These are phyloP conservation scores for Pagetopsis macropterus DNA, from an alignment of 2,797 vertebrate genomes.

Conservation along the genomic window DNA sequence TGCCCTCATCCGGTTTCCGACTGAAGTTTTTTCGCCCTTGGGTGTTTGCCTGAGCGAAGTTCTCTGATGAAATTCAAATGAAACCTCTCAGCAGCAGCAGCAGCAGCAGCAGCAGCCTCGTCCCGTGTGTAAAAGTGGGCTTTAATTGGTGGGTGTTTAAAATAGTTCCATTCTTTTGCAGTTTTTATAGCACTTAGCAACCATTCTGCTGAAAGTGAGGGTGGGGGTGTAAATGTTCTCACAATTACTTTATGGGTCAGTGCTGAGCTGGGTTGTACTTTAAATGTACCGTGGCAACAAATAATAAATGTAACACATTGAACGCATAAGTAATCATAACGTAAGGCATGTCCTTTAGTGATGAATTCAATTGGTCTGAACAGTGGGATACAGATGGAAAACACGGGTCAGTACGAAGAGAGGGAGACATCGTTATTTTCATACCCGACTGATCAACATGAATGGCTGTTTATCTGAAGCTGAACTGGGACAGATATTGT, in stretches of 20 bases:
- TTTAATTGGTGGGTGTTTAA: slow-evolving; percentile 37
- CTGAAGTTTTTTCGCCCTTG: not conserved
- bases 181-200: slow-evolving; percentile 12
- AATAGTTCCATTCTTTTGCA: slow-evolving; percentile 20
- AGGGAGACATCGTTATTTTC: slow-evolving; percentile 81
- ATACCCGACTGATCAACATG: slow-evolving; percentile 73
- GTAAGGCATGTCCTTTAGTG: not conserved
- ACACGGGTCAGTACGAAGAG: slow-evolving; percentile 29
- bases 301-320: not conserved
- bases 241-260: slow-evolving; percentile 12
- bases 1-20: not conserved
- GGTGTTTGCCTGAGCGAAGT: slow-evolving; percentile 47
- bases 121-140: slow-evolving; percentile 16
- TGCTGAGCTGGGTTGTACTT: not conserved
- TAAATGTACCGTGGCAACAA: not conserved
- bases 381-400: slow-evolving; percentile 10
- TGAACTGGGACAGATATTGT: slow-evolving; percentile 31
- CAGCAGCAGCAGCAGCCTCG: slow-evolving; percentile 17
- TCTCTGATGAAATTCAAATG: slow-evolving; percentile 60
- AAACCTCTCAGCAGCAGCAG: slow-evolving; percentile 36
- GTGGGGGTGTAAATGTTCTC: slow-evolving; percentile 17
- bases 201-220: slow-evolving; percentile 5
- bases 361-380: slow-evolving; percentile 27
- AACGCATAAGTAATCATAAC: not conserved
- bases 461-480: slow-evolving; percentile 65